Evolutionary conservation across 2,797 vertebrate species (phyloP).

Genomic region (Spondyliosoma cantharus): DNA sequence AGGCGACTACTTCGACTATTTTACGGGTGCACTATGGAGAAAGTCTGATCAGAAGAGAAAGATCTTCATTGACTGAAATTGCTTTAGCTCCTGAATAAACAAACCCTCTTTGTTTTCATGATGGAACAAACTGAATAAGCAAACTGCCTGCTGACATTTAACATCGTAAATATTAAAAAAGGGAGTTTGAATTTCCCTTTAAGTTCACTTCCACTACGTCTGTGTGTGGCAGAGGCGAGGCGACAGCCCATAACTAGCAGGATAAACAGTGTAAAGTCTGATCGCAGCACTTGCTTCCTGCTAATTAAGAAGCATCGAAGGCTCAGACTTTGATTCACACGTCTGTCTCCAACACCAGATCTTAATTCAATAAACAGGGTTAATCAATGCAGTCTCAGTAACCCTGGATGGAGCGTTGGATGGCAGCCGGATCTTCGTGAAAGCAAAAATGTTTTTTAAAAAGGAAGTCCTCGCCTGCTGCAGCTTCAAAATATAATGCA

Average conservation of each 20-base stretch:
- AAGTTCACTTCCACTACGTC: too few relatives aligned
- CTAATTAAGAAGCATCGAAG: constrained; percentile 25
- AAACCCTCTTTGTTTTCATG: too few relatives aligned
- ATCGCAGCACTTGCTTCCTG: constrained; percentile 8
- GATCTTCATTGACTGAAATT: too few relatives aligned
- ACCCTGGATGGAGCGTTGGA: constrained; percentile 10
- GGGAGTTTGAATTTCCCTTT: too few relatives aligned
- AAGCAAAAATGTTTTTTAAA: constrained; percentile 41
- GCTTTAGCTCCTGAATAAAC: too few relatives aligned
- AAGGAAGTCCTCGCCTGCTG: constrained; percentile 25
- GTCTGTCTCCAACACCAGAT: constrained; percentile 9
- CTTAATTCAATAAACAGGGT: constrained; percentile 16
- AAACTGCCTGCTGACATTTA: too few relatives aligned
- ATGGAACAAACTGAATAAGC: too few relatives aligned
- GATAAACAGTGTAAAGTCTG: constrained; percentile 13
- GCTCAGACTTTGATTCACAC: constrained; percentile 9
- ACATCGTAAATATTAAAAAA: too few relatives aligned
- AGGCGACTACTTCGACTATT: constrained; percentile 38
- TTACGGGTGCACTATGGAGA: constrained; percentile 35
- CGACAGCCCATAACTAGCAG: background rate
- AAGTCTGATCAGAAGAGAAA: background rate
- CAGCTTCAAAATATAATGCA: constrained; percentile 27
- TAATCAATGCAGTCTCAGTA: constrained; percentile 35
- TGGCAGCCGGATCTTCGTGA: constrained; percentile 3
- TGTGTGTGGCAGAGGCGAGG: constrained; percentile 7